Conservation (phyloP, 1,140 invertebrate genomes). For the Calycopis cecrops region DNA sequence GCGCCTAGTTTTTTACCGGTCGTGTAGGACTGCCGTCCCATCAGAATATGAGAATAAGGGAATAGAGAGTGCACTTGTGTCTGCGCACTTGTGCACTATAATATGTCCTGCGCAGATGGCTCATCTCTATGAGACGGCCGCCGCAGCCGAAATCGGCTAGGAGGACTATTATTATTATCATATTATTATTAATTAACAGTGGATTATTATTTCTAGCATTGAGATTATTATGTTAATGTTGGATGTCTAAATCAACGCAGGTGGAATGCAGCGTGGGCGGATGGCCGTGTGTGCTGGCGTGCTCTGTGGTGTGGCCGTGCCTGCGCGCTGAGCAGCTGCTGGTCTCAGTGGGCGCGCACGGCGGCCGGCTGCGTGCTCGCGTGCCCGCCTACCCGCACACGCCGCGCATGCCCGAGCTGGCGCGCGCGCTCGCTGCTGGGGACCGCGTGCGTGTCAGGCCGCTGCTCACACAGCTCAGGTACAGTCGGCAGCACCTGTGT, state of each 20-base stretch:
- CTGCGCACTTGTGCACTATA: too few species aligned
- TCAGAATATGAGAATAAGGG: too few species aligned
- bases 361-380: slow-evolving; percentile 92
- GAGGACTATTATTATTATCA: too few species aligned
- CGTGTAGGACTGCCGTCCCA: too few species aligned
- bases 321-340: slow-evolving; percentile 92
- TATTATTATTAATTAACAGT: too few species aligned
- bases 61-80: too few species aligned
- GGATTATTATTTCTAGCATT: too few species aligned
- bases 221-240: too few species aligned
- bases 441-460: slow-evolving; percentile 40
- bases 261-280: slow-evolving; percentile 78
- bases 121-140: too few species aligned
- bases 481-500: background rate
- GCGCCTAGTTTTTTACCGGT: too few species aligned
- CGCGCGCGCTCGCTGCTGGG: slow-evolving; percentile 78
- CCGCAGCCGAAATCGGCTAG: too few species aligned
- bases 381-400: slow-evolving; percentile 91
- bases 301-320: slow-evolving; percentile 92
- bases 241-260: slow-evolving; percentile 24
- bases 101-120: too few species aligned
- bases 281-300: slow-evolving; percentile 92
- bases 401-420: slow-evolving; percentile 87
- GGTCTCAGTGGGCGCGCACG: slow-evolving; percentile 95
- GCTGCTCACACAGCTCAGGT: slow-evolving; percentile 65